A percentile compares a stretch with the other conserved stretches of the same genome.
These are phyloP conservation scores for Elgaria multicarinata DNA, from an alignment of 2,113 vertebrate species.

Conservation along the genomic window DNA sequence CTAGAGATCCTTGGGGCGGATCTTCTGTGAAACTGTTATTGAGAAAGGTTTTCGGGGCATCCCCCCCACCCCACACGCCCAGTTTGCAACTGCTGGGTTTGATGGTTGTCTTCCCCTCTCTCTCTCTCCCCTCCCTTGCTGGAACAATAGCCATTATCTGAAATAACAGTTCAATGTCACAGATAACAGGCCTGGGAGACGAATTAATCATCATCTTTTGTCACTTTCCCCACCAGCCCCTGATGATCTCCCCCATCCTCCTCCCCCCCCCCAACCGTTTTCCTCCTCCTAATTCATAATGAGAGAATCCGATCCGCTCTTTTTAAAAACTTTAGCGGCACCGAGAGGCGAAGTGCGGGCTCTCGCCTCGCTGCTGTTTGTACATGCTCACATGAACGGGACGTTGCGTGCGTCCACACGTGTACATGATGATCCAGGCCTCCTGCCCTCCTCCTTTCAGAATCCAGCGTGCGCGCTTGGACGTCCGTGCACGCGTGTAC, in stretches of 20 bases:
- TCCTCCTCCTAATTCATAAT: neutral
- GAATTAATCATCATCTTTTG: slow-evolving; percentile 91
- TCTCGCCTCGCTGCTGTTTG: no score
- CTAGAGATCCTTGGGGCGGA: slow-evolving; percentile 83
- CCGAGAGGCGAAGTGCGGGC: slow-evolving; percentile 27
- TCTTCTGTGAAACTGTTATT: slow-evolving; percentile 82
- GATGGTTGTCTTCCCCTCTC: slow-evolving; percentile 56
- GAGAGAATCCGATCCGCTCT: slow-evolving; percentile 25
- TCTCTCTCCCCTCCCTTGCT: slow-evolving; percentile 38
- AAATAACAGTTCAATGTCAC: slow-evolving; percentile 95
- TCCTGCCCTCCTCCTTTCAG: neutral
- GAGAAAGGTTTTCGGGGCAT: slow-evolving; percentile 86
- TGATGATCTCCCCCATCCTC: slow-evolving; percentile 10
- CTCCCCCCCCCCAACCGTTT: neutral
- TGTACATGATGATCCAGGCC: neutral
- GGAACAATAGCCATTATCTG: slow-evolving; percentile 96
- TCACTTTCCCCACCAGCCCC: slow-evolving; percentile 69
- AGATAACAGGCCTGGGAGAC: slow-evolving; percentile 84
- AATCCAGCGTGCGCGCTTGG: neutral
- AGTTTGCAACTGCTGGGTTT: slow-evolving; percentile 80
- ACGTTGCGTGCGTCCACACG: neutral
- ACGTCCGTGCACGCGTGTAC: neutral
- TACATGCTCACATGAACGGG: neutral
- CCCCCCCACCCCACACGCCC: no score
- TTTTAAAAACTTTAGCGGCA: slow-evolving; percentile 48